Conservation (phyloP, 2,888 invertebrate genomes). For the Hirtodrosophila duncani region DNA sequence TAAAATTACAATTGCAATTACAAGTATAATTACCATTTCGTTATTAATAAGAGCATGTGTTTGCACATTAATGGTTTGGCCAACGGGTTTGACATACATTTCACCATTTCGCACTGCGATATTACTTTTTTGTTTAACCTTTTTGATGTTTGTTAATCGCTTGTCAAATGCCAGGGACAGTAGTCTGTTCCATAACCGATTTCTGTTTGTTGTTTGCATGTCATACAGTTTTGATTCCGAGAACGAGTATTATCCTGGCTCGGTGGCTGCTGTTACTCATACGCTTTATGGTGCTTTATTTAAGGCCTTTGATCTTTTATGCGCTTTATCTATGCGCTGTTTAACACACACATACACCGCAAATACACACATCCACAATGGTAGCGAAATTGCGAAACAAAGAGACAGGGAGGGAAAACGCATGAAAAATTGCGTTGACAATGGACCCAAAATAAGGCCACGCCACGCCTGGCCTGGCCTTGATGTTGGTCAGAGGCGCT, state of each 20-base stretch:
- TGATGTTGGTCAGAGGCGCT: constrained; percentile 41
- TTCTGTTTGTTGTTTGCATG: constrained; percentile 31
- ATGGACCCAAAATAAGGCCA: constrained; percentile 30
- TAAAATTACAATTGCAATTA: too few species aligned
- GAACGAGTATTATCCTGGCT: constrained; percentile 70
- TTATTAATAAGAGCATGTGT: too few species aligned
- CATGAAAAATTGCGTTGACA: constrained; percentile 39
- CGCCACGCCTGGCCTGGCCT: too few species aligned
- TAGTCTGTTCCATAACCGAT: constrained; percentile 16
- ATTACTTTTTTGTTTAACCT: neutral
- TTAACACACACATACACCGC: neutral
- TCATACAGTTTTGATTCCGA: constrained; percentile 60
- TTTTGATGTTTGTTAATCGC: constrained; percentile 48
- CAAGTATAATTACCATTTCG: too few species aligned
- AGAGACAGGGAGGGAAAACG: constrained; percentile 3
- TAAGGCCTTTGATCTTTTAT: constrained; percentile 67
- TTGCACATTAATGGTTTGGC: too few species aligned
- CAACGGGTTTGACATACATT: too few species aligned
- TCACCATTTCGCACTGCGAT: constrained; percentile 9
- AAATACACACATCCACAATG: constrained; percentile 5
- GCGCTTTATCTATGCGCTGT: constrained; percentile 55
- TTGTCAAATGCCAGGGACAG: constrained; percentile 61
- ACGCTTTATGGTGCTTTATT: constrained; percentile 62
- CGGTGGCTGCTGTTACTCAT: constrained; percentile 56
- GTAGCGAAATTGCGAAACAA: constrained; percentile 2